Base-by-base conservation (phyloP, 1,140 invertebrate genomes). In the Drosophila novamexicana region DNA sequence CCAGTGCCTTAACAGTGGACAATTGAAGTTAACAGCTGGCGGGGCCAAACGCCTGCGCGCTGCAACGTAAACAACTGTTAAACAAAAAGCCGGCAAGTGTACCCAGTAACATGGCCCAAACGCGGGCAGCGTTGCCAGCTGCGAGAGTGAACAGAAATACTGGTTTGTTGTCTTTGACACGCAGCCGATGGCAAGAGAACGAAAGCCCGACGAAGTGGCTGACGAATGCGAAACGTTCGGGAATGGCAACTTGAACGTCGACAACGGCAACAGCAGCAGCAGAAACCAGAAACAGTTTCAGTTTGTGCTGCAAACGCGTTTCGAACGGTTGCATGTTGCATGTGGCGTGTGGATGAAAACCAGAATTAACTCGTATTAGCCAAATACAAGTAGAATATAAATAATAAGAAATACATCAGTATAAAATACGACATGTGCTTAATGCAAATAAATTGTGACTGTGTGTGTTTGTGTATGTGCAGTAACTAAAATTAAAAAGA, bases 51-150 rank as follows among this genome's bases (percentile, higher is more conserved):
- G 81, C 76, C 57, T 73, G 80, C 79, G 76, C 82, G 37, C 3
- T 45, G 59, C 44, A 68, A 78, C 67, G 78, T 85, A 89, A 89
- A 89, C 84, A 89, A 86, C 84, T 89, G 84, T 89, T 89, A 89
- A 75, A 22, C 22, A 40, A 70, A 69, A 89, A 36, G 77, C 66
- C 75, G 77, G 84, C 53, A 54, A 81, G 50, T 64, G 59, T 72
- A 53, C 63, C 64, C 62, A 61, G 52, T 65, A 77, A 73, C 57
- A 29, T 45, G 18, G 50, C 34, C 42, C 50, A 47, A 29, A 56
- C 18, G 22, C 2, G 10, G 12, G 0, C 36, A 58, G 82, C 63
- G 50, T 83, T 85, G 74, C 81, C 70, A 86, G 45, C 34, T 59
- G 50, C 29, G 42, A 64, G 12, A n/a, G 45, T 7, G 12, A 59